These are phyloP conservation scores for Tinea trinotella DNA, from an alignment of 2,888 invertebrate species.

Conservation along the genomic window DNA sequence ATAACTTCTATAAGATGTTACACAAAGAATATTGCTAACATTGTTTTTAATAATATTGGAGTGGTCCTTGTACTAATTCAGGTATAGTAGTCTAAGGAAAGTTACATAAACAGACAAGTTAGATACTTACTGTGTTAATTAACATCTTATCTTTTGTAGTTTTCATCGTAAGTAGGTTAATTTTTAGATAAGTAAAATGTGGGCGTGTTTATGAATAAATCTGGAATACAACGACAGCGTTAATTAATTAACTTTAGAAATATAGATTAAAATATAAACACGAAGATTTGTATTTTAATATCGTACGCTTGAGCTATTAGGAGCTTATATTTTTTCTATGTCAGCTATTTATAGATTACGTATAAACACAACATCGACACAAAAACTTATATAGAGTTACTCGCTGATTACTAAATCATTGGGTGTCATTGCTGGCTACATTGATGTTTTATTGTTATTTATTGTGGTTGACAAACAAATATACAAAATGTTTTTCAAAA, in stretches of 20 bases:
- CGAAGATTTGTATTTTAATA: too few species aligned
- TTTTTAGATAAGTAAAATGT: neutral
- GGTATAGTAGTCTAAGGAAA: neutral
- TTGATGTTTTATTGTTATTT: too few species aligned
- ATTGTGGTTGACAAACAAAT: too few species aligned
- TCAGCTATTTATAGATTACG: neutral
- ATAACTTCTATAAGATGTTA: neutral
- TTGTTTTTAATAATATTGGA: neutral
- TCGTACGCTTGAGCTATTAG: neutral
- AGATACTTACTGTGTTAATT: constrained; percentile 4
- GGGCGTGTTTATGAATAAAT: neutral
- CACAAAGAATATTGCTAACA: neutral
- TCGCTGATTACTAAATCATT: neutral
- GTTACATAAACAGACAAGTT: neutral
- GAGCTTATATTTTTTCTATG: neutral
- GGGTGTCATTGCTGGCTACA: too few species aligned
- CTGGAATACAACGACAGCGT: neutral
- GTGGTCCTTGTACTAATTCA: neutral
- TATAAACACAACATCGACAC: neutral
- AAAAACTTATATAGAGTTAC: neutral
- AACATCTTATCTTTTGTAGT: constrained; percentile 8
- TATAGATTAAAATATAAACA: too few species aligned
- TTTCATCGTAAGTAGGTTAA: constrained; percentile 1
- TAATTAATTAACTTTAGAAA: neutral
- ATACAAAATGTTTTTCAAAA: too few species aligned